These are phyloP conservation scores for Saccopteryx bilineata DNA, from an alignment of 2,113 vertebrate genomes.

Conservation along the genomic window DNA sequence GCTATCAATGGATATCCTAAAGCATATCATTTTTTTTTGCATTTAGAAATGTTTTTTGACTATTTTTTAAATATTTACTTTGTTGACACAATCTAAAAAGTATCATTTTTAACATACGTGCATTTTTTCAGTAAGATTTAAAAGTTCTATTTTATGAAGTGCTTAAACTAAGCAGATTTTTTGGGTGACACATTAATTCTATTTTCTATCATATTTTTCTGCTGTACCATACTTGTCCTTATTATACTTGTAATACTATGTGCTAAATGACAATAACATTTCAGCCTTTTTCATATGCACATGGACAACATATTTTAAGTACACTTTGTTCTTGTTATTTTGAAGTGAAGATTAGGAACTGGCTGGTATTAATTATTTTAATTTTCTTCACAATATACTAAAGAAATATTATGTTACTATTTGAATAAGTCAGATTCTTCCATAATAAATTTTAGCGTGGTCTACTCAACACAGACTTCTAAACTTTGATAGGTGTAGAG, in stretches of 20 bases:
- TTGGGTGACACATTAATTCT: background rate
- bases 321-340: background rate
- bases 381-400: slow-evolving; percentile 6
- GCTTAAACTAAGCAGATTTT: slow-evolving; percentile 8
- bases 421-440: background rate
- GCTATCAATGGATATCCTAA: background rate
- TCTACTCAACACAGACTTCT: background rate
- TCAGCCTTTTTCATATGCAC: background rate
- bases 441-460: background rate
- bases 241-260: background rate
- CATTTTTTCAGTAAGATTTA: background rate
- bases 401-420: slow-evolving; percentile 15
- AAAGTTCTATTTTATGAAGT: slow-evolving; percentile 20
- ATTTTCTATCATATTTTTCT: slow-evolving; percentile 29
- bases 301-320: background rate
- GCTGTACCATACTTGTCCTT: background rate
- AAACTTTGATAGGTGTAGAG: background rate
- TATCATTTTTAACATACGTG: background rate
- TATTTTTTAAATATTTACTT: no score
- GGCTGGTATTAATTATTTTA: background rate
- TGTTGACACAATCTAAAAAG: no score
- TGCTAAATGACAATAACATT: background rate
- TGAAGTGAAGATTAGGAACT: slow-evolving; percentile 42
- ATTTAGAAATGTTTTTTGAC: no score
- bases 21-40: slow-evolving; percentile 2